Evolutionary conservation across 2,797 vertebrate species (phyloP).

Genomic region (Danio choprae): DNA sequence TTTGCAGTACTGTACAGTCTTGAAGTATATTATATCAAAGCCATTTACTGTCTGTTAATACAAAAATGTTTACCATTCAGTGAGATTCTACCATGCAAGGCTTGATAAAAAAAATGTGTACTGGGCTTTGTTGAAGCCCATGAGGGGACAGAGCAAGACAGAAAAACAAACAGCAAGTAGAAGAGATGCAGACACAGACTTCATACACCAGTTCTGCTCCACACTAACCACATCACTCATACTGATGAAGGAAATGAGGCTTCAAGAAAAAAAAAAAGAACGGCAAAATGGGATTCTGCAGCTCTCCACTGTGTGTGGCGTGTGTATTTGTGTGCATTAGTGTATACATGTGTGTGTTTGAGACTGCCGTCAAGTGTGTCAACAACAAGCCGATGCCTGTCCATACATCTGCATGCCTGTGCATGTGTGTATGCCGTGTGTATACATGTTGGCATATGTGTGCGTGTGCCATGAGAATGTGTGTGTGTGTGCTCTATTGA

Average conservation of each 20-base stretch:
- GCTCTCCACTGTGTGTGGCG: not conserved
- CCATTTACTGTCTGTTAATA: not conserved
- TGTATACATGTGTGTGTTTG: slow-evolving; percentile 16
- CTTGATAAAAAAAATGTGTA: slow-evolving; percentile 5
- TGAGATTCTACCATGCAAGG: not conserved
- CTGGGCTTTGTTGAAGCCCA: slow-evolving; percentile 21
- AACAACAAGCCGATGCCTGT: slow-evolving; percentile 51
- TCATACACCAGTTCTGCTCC: slow-evolving; percentile 61
- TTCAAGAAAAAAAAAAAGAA: slow-evolving; percentile 1
- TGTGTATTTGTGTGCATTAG: slow-evolving; percentile 31
- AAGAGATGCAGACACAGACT: slow-evolving; percentile 61
- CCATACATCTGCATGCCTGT: slow-evolving; percentile 39
- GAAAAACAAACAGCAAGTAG: slow-evolving; percentile 62
- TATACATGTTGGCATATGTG: slow-evolving; percentile 36
- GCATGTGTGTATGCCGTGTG: slow-evolving; percentile 45
- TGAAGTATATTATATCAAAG: not conserved
- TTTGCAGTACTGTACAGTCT: not conserved
- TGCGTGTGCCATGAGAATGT: slow-evolving; percentile 26
- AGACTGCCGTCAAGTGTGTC: slow-evolving; percentile 12
- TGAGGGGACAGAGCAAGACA: slow-evolving; percentile 58
- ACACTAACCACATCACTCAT: slow-evolving; percentile 61
- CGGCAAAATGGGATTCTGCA: slow-evolving; percentile 1
- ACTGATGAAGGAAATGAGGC: slow-evolving; percentile 55
- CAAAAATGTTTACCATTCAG: not conserved
- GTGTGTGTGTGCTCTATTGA: slow-evolving; percentile 54